Percentiles rank a stretch among this genome's conserved stretches.
These are phyloP conservation scores for Chrysolina oricalcia DNA, from an alignment of 2,888 invertebrate species.

Conservation along the genomic window DNA sequence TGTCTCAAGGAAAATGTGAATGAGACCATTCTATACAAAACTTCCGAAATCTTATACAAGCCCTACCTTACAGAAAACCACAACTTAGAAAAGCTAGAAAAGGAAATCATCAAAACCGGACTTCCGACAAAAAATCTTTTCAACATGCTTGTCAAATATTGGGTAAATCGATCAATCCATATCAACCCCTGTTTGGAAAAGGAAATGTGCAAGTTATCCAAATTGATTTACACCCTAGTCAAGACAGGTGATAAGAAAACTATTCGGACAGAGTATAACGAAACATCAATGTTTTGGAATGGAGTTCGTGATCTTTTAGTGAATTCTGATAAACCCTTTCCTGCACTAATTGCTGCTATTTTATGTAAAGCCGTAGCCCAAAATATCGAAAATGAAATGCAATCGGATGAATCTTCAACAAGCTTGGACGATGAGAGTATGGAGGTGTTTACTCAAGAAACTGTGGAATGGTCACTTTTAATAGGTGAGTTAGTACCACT, in stretches of 20 bases:
- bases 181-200: slow-evolving; percentile 71
- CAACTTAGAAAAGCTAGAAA: slow-evolving; percentile 59
- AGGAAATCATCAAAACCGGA: slow-evolving; percentile 66
- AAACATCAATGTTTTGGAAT: slow-evolving; percentile 88
- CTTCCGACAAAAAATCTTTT: slow-evolving; percentile 80
- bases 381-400: slow-evolving; percentile 71
- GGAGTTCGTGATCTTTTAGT: slow-evolving; percentile 82
- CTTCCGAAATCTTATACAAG: slow-evolving; percentile 67
- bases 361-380: slow-evolving; percentile 85
- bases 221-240: slow-evolving; percentile 79
- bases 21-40: slow-evolving; percentile 68
- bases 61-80: slow-evolving; percentile 61
- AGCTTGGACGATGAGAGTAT: slow-evolving; percentile 67
- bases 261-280: slow-evolving; percentile 79
- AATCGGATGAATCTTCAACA: slow-evolving; percentile 61
- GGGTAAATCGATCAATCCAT: slow-evolving; percentile 78
- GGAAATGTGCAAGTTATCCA: slow-evolving; percentile 81
- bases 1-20: slow-evolving; percentile 69
- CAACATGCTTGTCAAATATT: slow-evolving; percentile 80
- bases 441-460: slow-evolving; percentile 84
- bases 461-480: slow-evolving; percentile 89
- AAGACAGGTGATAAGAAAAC: slow-evolving; percentile 75
- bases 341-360: slow-evolving; percentile 87
- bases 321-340: slow-evolving; percentile 83
- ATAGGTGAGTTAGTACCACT: slow-evolving; percentile 73